Evolutionary conservation across 2,113 vertebrate genomes (phyloP), one percentile per base, ranked within the genome.

Genomic region (Chionodraco myersi): DNA sequence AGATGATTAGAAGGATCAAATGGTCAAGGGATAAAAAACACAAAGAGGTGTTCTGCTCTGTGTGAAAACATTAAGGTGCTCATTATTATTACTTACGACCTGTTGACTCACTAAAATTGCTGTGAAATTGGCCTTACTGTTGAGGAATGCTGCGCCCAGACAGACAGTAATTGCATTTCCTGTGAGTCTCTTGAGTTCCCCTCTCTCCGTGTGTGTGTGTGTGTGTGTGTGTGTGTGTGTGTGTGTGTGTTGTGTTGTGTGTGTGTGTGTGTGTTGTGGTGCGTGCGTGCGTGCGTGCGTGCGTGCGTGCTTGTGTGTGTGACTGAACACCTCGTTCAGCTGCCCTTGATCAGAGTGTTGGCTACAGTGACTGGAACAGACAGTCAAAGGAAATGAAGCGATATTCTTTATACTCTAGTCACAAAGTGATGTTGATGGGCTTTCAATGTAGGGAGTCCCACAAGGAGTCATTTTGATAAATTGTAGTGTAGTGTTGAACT

Each of bases 131-230:
- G 84, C 87, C 85, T 48, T 84, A 75, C 88, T 88, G 70, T 81
- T 76, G 77, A 88, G 90, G 86, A 92, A 87, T 83, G 77, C 69
- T 59, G 85, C 6, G 44, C 80, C 76, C 72, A 90, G 89, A 90
- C 88, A 76, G 91, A 91, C 88, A 70, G 90, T 94, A 93, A 94
- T 95, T 94, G 91, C 90, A 92, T 92, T 94, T 92, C 91, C 91
- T 92, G 91, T 92, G 91, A 86, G 89, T 88, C 86, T 86, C 84
- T 30, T 59, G 64, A 86, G 84, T 82, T n/a, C 34, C 18, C 16
- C 41, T 72, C 61, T 45, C 41, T 53, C 13, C 1, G 5, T 36
- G 36, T 36, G 36, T 60, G 5, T 56, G 21, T 76, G 45, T 58
- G 70, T 72, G 26, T 49, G 34, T 49, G 45, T 74, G 69, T 73